Conservation (phyloP, 2,888 invertebrate species). For the Conus canariensis region DNA sequence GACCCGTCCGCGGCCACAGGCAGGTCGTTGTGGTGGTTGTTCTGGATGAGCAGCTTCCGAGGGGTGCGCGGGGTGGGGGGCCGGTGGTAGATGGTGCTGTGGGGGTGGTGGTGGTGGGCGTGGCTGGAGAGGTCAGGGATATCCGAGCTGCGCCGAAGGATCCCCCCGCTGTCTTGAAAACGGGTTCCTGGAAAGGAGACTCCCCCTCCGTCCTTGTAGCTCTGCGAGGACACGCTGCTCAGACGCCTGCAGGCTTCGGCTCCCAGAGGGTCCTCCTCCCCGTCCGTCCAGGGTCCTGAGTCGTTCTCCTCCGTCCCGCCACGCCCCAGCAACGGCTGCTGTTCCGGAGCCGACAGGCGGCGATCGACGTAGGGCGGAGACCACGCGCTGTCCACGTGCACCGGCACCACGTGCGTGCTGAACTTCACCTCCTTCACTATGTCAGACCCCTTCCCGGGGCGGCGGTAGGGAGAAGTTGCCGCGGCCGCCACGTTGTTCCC, state of each 20-base stretch:
- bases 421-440: slow-evolving; percentile 36
- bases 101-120: neutral
- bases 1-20: neutral
- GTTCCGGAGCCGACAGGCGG: neutral
- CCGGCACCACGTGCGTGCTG: slow-evolving; percentile 37
- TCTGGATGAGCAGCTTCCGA: slow-evolving; percentile 35
- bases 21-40: slow-evolving; percentile 26
- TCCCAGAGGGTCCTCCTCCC: neutral
- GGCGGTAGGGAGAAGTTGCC: neutral
- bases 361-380: neutral
- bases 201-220: slow-evolving; percentile 17
- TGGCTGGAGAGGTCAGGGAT: neutral
- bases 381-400: slow-evolving; percentile 38
- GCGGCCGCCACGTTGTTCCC: neutral
- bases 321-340: slow-evolving; percentile 10
- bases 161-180: no score
- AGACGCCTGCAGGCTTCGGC: neutral
- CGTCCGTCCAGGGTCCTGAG: neutral
- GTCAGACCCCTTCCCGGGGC: neutral
- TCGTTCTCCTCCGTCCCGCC: neutral
- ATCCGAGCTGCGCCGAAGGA: neutral
- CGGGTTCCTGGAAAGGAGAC: neutral
- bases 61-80: slow-evolving; percentile 43
- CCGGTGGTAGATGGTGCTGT: slow-evolving; percentile 38
- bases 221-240: neutral